These are phyloP conservation scores for Seira sanloemensis DNA, from an alignment of 2,888 invertebrate genomes.

Conservation along the genomic window DNA sequence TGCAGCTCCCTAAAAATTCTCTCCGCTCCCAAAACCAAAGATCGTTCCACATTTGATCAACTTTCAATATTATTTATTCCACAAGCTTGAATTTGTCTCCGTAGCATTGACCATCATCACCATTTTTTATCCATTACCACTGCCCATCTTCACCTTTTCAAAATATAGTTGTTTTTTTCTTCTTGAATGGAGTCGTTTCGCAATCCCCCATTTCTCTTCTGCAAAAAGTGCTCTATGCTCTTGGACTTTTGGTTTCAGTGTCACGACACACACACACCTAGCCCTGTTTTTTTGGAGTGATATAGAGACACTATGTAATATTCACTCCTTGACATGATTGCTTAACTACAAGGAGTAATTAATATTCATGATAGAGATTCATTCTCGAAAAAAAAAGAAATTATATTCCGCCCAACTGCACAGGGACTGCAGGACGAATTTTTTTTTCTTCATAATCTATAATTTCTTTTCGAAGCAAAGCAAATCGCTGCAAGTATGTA, in stretches of 20 bases:
- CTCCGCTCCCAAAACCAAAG: too few species aligned
- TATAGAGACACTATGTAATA: too few species aligned
- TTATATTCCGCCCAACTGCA: slow-evolving; percentile 2
- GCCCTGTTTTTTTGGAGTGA: not conserved
- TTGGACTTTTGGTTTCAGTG: slow-evolving; percentile 9
- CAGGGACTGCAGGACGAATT: too few species aligned
- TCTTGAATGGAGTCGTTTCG: too few species aligned
- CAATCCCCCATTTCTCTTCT: not conserved
- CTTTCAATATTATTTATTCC: too few species aligned
- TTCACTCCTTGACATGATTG: slow-evolving; percentile 67
- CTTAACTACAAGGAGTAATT: slow-evolving; percentile 60
- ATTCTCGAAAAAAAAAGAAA: slow-evolving; percentile 30
- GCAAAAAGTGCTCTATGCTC: not conserved
- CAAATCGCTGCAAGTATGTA: not conserved
- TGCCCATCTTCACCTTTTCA: too few species aligned
- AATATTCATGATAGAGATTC: slow-evolving; percentile 58
- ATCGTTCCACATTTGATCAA: too few species aligned
- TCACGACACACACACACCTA: slow-evolving; percentile 7
- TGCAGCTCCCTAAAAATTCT: too few species aligned
- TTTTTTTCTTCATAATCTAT: not conserved
- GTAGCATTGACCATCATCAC: too few species aligned
- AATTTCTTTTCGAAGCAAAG: not conserved
- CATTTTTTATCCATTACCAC: too few species aligned
- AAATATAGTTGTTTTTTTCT: too few species aligned
- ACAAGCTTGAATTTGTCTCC: too few species aligned